Evolutionary conservation across 2,888 invertebrate genomes (phyloP).

Genomic region (Cryptosula pallasiana): DNA sequence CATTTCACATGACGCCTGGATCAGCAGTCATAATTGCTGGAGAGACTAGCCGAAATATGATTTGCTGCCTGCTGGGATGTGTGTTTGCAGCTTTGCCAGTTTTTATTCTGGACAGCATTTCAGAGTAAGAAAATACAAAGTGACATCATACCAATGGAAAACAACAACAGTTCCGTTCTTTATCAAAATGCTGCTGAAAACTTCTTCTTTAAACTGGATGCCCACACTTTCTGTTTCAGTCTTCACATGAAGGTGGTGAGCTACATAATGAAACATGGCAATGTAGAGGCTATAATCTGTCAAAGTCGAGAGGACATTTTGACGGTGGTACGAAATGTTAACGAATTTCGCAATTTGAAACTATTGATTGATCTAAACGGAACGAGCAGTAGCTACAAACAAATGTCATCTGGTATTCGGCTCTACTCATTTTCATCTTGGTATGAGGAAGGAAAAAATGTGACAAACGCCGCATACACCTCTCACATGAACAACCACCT

Average conservation of each 20-base stretch:
- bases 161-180: no score
- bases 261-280: background rate
- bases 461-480: background rate
- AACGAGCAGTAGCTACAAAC: background rate
- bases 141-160: no score
- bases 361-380: background rate
- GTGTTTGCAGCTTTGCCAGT: background rate
- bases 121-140: background rate
- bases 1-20: background rate
- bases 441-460: background rate
- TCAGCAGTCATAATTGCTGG: background rate
- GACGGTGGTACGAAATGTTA: background rate
- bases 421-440: background rate
- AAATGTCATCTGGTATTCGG: background rate
- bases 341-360: background rate
- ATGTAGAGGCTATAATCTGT: conserved; percentile 4
- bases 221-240: background rate
- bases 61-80: background rate
- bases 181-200: no score
- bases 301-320: background rate
- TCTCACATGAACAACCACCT: conserved; percentile 10
- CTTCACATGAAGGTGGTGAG: background rate
- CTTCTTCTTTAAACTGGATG: no score
- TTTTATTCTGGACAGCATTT: background rate
- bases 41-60: background rate